Conservation (phyloP, 2,113 vertebrate genomes). For the Hystrix cristata region DNA sequence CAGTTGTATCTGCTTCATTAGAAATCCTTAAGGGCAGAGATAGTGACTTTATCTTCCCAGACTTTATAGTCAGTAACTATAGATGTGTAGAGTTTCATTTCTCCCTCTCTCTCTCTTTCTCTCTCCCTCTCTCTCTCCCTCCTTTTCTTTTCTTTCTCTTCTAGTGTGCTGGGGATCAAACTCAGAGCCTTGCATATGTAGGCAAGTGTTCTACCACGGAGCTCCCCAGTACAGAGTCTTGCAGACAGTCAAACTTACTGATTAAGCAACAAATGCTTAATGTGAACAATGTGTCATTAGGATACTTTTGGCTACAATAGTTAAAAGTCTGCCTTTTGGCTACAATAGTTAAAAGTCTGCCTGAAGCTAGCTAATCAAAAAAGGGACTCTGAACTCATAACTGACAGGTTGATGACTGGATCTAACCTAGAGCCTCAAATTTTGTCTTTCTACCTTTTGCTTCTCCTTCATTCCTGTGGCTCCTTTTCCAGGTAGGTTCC, state of each 20-base stretch:
- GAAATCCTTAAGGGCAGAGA: background rate
- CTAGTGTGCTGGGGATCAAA: background rate
- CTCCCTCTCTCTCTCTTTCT: background rate
- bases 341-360: background rate
- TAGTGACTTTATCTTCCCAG: background rate
- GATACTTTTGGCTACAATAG: background rate
- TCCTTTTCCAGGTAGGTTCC: background rate
- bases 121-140: background rate
- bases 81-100: background rate
- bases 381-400: background rate
- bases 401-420: fast-evolving
- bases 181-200: background rate
- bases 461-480: background rate
- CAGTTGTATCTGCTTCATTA: background rate
- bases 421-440: background rate
- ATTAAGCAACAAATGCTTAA: background rate
- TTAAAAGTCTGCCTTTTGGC: background rate
- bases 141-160: too few species aligned
- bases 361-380: background rate
- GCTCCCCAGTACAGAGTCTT: background rate
- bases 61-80: background rate
- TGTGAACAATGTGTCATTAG: background rate
- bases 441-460: too few species aligned
- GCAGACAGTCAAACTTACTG: background rate
- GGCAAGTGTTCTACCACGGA: background rate